Evolutionary conservation across 2,113 vertebrate species (phyloP).

Genomic region (Ptilorrhoa leucosticta): DNA sequence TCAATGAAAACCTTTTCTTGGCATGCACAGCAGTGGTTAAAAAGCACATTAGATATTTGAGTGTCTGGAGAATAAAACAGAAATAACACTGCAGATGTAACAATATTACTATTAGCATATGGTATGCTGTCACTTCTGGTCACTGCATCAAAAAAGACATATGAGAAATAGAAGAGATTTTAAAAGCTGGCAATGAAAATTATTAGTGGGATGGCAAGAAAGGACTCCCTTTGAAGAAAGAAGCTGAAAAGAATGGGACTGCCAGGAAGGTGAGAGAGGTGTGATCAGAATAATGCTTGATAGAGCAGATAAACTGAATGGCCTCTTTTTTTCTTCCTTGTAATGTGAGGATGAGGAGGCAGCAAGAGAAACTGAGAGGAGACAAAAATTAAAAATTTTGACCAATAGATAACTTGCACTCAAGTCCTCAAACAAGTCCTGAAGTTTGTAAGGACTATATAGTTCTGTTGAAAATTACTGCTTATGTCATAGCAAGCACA

Average conservation of each 20-base stretch:
- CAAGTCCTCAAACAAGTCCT: not conserved
- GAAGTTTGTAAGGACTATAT: not conserved
- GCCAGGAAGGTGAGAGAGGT: not conserved
- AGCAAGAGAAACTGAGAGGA: not conserved
- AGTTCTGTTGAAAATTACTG: not conserved
- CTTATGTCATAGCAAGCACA: not conserved
- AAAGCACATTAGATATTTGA: not conserved
- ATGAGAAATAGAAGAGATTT: not conserved
- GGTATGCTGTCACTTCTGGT: not conserved
- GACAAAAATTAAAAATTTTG: not conserved
- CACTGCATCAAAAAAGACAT: not conserved
- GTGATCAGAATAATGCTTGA: not conserved
- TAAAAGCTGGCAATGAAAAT: not conserved
- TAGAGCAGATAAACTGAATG: not conserved
- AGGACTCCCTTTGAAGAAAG: not conserved
- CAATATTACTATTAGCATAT: not conserved
- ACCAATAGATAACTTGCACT: not conserved
- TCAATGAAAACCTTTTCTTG: not conserved
- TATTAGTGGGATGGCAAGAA: not conserved
- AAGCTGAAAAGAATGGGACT: not conserved
- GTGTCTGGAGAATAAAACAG: not conserved
- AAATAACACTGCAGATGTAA: not conserved
- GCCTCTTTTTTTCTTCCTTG: not conserved
- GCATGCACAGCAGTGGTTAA: not conserved
- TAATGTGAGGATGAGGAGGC: not conserved